Evolutionary conservation across 2,797 vertebrate genomes (phyloP).

Genomic region (Phaenicophaeus curvirostris): DNA sequence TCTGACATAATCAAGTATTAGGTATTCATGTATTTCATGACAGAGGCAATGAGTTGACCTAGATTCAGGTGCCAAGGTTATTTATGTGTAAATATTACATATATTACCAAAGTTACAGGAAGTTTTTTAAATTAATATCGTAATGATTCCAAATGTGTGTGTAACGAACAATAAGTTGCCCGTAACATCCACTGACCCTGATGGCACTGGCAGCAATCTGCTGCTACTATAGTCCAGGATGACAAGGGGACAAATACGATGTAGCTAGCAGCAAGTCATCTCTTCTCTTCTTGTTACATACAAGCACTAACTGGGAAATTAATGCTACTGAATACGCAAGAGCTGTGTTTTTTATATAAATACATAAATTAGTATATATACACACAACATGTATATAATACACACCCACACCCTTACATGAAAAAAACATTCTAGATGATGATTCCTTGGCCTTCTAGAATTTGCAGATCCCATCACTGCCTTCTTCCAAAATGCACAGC

Average conservation of each 20-base stretch:
- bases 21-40: neutral
- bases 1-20: neutral
- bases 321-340: neutral
- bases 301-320: neutral
- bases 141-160: neutral
- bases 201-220: neutral
- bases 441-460: neutral
- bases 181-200: neutral
- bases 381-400: fast-evolving
- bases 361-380: neutral
- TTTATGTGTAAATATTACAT: slow-evolving; percentile 5
- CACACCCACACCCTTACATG: neutral
- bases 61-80: slow-evolving; percentile 23
- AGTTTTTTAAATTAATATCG: neutral
- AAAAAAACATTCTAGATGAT: neutral
- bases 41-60: neutral
- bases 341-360: neutral
- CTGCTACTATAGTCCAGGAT: neutral
- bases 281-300: neutral
- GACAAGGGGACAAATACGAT: neutral
- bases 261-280: neutral
- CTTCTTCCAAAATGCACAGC: neutral
- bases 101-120: neutral
- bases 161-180: neutral
- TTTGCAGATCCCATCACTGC: neutral